These are phyloP conservation scores for Chydorus sphaericus DNA, from an alignment of 2,888 invertebrate species.

Conservation along the genomic window DNA sequence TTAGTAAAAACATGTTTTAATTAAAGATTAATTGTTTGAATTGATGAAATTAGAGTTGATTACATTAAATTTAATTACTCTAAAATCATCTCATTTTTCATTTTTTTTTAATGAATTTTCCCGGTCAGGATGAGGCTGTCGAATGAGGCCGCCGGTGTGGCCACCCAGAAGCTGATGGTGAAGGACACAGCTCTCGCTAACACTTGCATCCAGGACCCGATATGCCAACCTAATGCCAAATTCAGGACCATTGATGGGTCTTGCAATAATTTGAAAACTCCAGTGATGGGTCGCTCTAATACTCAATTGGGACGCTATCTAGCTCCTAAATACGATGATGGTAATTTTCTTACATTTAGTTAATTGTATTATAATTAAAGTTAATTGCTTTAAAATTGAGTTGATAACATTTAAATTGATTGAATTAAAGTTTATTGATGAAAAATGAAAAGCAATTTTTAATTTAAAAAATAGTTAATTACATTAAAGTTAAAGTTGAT, in stretches of 20 bases:
- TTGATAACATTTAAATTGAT: too few species aligned
- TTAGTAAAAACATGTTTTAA: too few species aligned
- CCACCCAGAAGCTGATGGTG: constrained; percentile 11
- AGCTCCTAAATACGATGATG: constrained; percentile 16
- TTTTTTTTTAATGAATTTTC: not conserved
- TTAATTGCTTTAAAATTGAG: not conserved
- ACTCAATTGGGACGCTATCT: constrained; percentile 15
- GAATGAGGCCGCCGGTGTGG: constrained; percentile 13
- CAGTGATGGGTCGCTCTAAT: constrained; percentile 14
- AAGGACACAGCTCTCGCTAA: constrained; percentile 13
- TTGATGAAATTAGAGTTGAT: too few species aligned
- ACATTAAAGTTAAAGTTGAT: too few species aligned
- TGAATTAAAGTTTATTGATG: not conserved
- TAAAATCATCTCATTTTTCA: not conserved
- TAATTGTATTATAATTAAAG: not conserved
- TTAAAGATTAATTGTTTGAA: too few species aligned
- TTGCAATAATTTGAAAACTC: constrained; percentile 16
- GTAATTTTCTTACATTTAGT: constrained; percentile 13
- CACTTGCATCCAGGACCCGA: constrained; percentile 11
- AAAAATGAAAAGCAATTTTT: not conserved
- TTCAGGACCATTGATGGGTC: constrained; percentile 16
- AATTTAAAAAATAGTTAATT: not conserved
- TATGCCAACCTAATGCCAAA: constrained; percentile 10
- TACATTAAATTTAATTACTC: too few species aligned
- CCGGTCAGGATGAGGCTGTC: constrained; percentile 1